Percentiles rank a stretch among this genome's conserved stretches.
phyloP scores from a whole-genome alignment of 2,888 invertebrate species.

The Crematogaster levior region DNA sequence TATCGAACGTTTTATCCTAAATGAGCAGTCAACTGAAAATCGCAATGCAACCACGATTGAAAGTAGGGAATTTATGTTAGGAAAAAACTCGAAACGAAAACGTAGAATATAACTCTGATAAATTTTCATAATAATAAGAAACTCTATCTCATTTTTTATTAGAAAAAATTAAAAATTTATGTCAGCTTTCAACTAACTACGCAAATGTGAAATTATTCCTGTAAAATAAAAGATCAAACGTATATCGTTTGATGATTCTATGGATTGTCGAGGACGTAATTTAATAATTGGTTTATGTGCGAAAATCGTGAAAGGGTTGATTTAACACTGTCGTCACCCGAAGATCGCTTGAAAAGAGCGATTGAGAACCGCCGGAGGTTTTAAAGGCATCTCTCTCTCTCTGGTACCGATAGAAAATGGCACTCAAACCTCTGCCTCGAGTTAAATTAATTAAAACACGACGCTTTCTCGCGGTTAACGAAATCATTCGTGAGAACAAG shows the following conservation, averaged over 20 bases:
- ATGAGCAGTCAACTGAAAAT: conserved; percentile 39
- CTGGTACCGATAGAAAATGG: not conserved
- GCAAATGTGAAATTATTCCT: conserved; percentile 4
- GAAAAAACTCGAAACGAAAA: not conserved
- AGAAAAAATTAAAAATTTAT: not conserved
- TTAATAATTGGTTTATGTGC: conserved; percentile 55
- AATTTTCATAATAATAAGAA: not conserved
- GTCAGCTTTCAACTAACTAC: not conserved
- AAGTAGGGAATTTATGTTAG: not conserved
- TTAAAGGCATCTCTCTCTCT: conserved; percentile 45
- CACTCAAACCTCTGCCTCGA: conserved; percentile 31
- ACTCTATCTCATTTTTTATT: not conserved
- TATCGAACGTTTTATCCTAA: conserved; percentile 33
- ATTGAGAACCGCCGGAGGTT: conserved; percentile 30
- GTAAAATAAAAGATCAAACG: not conserved
- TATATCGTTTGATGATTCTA: not conserved
- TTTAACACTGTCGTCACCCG: conserved; percentile 31
- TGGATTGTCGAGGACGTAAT: not conserved
- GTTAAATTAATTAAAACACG: conserved; percentile 65
- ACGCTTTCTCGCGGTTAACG: conserved; percentile 44
- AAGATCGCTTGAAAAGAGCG: conserved; percentile 26
- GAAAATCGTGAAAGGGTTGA: conserved; percentile 39
- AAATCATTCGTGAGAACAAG: conserved; percentile 45
- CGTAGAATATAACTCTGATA: not conserved
- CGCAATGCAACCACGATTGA: not conserved